Percentiles rank a stretch among this genome's conserved stretches.
Evolutionary conservation across 1,140 invertebrate genomes (phyloP).

Genomic region (Berghia stephanieae): DNA sequence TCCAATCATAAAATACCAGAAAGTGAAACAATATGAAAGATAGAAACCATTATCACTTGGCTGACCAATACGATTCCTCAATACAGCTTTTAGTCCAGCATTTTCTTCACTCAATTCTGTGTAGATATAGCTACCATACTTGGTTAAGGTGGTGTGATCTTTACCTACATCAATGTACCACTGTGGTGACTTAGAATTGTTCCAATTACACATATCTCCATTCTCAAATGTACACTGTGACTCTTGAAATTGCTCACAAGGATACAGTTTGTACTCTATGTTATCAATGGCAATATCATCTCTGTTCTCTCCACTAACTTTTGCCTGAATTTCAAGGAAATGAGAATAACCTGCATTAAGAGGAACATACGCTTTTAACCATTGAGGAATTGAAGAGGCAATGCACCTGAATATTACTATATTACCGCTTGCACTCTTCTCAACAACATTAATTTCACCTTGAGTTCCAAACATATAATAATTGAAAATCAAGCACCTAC

Average conservation of each 20-base stretch:
- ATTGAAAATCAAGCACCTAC: conserved; percentile 71
- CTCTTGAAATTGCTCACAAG: conserved; percentile 42
- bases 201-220: conserved; percentile 53
- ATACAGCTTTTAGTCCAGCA: conserved; percentile 45
- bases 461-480: conserved; percentile 78
- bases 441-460: conserved; percentile 33
- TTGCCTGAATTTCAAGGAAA: conserved; percentile 42
- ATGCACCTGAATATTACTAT: conserved; percentile 14
- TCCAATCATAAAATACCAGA: conserved; percentile 84
- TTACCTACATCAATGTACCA: conserved; percentile 56
- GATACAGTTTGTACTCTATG: conserved; percentile 56
- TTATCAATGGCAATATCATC: conserved; percentile 63
- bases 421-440: neutral
- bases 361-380: conserved; percentile 42
- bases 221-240: conserved; percentile 57
- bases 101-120: conserved; percentile 53
- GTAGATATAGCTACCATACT: conserved; percentile 56
- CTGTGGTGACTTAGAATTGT: conserved; percentile 45
- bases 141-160: conserved; percentile 75
- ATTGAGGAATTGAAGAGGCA: conserved; percentile 45
- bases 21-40: conserved; percentile 61
- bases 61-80: conserved; percentile 34
- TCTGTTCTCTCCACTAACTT: conserved; percentile 43
- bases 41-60: neutral
- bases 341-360: conserved; percentile 32